A percentile compares a stretch with the other conserved stretches of the same genome.
Evolutionary conservation across 2,888 invertebrate species (phyloP).

Genomic region (Orchestes rusci): DNA sequence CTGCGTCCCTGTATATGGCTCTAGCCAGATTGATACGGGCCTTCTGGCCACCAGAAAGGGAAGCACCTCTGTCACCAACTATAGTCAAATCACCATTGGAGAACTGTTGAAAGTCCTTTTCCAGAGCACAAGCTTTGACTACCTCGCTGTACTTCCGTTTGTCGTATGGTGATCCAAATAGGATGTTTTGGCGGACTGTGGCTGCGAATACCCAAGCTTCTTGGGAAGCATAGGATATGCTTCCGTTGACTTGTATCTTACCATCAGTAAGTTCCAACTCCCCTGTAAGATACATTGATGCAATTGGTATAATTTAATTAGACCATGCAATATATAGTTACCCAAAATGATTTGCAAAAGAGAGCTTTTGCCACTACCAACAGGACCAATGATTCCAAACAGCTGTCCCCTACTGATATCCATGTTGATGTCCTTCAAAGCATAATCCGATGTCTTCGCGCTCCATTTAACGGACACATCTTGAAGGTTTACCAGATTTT

Average conservation of each 20-base stretch:
- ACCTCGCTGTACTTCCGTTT: constrained; percentile 52
- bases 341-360: constrained; percentile 61
- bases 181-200: constrained; percentile 74
- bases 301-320: not conserved
- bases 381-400: constrained; percentile 51
- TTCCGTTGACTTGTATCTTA: constrained; percentile 55
- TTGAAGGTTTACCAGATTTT: constrained; percentile 33
- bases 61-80: constrained; percentile 75
- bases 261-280: constrained; percentile 57
- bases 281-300: constrained; percentile 46
- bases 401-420: constrained; percentile 38
- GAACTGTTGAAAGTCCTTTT: constrained; percentile 67
- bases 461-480: constrained; percentile 41
- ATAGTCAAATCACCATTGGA: constrained; percentile 65
- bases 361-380: constrained; percentile 59
- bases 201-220: constrained; percentile 80
- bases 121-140: constrained; percentile 59
- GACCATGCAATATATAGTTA: constrained; percentile 5
- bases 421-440: constrained; percentile 36
- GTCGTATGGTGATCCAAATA: constrained; percentile 67
- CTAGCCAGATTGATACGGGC: constrained; percentile 65
- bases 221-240: constrained; percentile 69
- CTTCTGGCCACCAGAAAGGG: constrained; percentile 75
- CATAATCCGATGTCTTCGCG: constrained; percentile 34
- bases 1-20: constrained; percentile 63